Base-by-base conservation (phyloP, 2,888 invertebrate genomes). In the Ptilodon capucinus region DNA sequence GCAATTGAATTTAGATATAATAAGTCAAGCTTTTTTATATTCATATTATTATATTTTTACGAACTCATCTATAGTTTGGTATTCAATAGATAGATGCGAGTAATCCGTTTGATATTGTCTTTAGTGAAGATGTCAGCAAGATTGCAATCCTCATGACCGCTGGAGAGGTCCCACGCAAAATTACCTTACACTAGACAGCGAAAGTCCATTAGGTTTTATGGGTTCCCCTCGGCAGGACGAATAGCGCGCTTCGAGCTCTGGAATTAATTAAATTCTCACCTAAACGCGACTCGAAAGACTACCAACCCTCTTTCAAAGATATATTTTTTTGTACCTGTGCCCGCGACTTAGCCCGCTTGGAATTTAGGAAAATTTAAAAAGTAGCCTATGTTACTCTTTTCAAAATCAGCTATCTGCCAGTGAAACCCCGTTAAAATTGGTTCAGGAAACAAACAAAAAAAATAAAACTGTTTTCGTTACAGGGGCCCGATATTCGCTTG, bases 141-240 rank as follows among this genome's bases (percentile, higher is more conserved):
- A 70, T 65, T 74, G 71, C 72, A 86, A 73, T 74, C 76, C 72
- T 79, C 79, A 77, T 68, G 78, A 72, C 69, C 68, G 70, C 70
- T 57, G 57, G 66, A 76, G 74, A 76, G 78, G 64, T 65, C 73
- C 61, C 78, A 76, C 79, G 74, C 79, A 77, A 80, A 82, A 86
- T 86, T 82, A 85, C 84, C 81, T 66, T 64, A 60, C 64, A 77
- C 81, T 76, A 83, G 84, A 89, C 88, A 88, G 79, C 71, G 81
- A 88, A 88, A 89, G 81, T 88, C 89, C 89, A 89, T 89, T 89
- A 89, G 81, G 86, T 87, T 88, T 87, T 87, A 87, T 84, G 84
- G 84, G 77, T 79, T 77, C 45, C 56, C 76, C 82, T 80, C 79
- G 67, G 70, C 75, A 79, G 84, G 82, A 84, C 80, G 84, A 79